Evolutionary conservation across 2,113 vertebrate species (phyloP).

Genomic region (Marmota flaviventris): DNA sequence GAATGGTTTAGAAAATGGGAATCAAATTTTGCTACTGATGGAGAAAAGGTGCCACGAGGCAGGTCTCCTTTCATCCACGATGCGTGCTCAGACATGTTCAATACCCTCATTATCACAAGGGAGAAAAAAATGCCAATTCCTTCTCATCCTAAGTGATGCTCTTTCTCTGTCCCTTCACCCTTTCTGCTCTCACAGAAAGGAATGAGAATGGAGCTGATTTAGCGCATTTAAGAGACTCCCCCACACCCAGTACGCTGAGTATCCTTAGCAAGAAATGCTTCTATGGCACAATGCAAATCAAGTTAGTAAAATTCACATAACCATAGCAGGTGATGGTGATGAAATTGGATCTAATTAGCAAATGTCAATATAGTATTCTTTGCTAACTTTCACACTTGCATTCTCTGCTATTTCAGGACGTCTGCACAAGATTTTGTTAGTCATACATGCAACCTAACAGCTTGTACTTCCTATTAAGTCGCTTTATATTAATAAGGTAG

Average conservation of each 20-base stretch:
- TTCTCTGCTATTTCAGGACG: conserved; percentile 18
- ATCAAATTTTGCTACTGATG: not conserved
- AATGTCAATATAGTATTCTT: not conserved
- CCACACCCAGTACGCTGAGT: not conserved
- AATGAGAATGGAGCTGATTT: not conserved
- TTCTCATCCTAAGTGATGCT: not conserved
- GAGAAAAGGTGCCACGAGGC: not conserved
- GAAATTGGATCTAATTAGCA: conserved; percentile 55
- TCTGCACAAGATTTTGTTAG: conserved; percentile 34
- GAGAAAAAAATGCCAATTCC: not conserved
- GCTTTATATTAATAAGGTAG: conserved; percentile 63
- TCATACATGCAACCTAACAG: conserved; percentile 20
- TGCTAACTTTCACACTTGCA: not conserved
- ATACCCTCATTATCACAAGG: not conserved
- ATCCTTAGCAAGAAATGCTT: conserved; percentile 36
- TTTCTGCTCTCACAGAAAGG: not conserved
- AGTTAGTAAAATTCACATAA: conserved; percentile 30
- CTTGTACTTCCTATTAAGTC: conserved; percentile 75
- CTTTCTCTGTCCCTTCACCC: not conserved
- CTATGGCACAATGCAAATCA: conserved; percentile 27
- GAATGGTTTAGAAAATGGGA: not conserved
- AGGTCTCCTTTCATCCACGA: not conserved
- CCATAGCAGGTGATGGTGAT: not conserved
- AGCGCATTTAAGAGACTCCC: not conserved
- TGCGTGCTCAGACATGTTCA: not conserved